Evolutionary conservation across 2,888 invertebrate genomes (phyloP).

Genomic region (Coenonympha glycerion): DNA sequence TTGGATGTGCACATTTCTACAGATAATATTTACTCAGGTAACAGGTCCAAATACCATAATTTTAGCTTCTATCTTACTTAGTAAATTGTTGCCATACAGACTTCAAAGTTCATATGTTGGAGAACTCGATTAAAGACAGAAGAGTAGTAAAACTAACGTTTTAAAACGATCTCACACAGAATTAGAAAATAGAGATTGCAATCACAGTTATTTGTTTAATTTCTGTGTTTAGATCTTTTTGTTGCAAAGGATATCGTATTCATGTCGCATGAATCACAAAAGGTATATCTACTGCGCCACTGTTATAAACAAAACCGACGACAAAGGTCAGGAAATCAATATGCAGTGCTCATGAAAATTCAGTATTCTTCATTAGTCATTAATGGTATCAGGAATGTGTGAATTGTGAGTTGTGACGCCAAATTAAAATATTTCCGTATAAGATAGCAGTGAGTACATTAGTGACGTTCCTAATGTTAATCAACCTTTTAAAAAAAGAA

Average conservation of each 20-base stretch:
- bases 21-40: slow-evolving; percentile 15
- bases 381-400: slow-evolving; percentile 27
- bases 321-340: slow-evolving; percentile 62
- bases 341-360: slow-evolving; percentile 55
- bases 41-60: too few species aligned
- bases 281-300: slow-evolving; percentile 15
- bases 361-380: slow-evolving; percentile 49
- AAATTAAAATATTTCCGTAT: neutral
- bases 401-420: neutral
- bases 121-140: neutral
- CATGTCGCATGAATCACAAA: slow-evolving; percentile 44
- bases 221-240: too few species aligned
- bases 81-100: neutral
- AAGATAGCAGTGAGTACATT: neutral
- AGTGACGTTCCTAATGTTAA: neutral
- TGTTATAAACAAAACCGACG: slow-evolving; percentile 44
- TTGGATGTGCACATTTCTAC: slow-evolving; percentile 55
- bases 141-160: neutral
- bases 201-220: slow-evolving; percentile 41
- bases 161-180: neutral
- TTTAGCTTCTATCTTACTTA: neutral
- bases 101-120: neutral
- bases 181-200: neutral
- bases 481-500: too few species aligned
- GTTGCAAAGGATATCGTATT: too few species aligned